A percentile compares a stretch with the other conserved stretches of the same genome.
Conservation (phyloP, 1,140 invertebrate genomes). For the Holotrichia oblita region DNA sequence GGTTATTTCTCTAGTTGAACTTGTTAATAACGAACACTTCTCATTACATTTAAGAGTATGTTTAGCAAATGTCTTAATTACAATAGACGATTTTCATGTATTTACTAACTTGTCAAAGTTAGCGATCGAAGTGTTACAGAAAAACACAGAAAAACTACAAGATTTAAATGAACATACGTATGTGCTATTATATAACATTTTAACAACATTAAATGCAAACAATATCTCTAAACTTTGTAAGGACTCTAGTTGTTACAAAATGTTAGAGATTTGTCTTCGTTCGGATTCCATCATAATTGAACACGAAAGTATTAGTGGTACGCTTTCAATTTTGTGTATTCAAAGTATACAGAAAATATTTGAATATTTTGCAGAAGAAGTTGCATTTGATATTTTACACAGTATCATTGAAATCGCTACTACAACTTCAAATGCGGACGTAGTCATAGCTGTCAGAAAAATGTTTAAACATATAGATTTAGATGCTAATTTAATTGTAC, state of each 20-base stretch:
- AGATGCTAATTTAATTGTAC: conserved; percentile 69
- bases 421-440: conserved; percentile 55
- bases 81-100: conserved; percentile 66
- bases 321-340: background rate
- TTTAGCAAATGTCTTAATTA: conserved; percentile 62
- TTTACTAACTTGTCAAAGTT: conserved; percentile 57
- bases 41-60: conserved; percentile 63
- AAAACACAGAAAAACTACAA: conserved; percentile 50
- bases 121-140: conserved; percentile 59
- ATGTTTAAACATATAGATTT: conserved; percentile 76
- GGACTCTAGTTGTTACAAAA: conserved; percentile 45
- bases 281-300: background rate
- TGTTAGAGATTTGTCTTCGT: background rate
- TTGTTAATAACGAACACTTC: conserved; percentile 50
- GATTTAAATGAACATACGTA: conserved; percentile 64
- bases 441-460: conserved; percentile 69
- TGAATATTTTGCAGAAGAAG: conserved; percentile 55
- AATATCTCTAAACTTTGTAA: conserved; percentile 44
- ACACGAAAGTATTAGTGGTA: background rate
- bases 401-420: conserved; percentile 58
- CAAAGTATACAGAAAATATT: conserved; percentile 51
- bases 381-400: conserved; percentile 58
- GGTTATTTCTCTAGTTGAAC: conserved; percentile 57
- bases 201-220: conserved; percentile 60
- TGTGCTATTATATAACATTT: conserved; percentile 61